phyloP scores from a whole-genome alignment of 2,888 invertebrate genomes.

The Elmis aenea region DNA sequence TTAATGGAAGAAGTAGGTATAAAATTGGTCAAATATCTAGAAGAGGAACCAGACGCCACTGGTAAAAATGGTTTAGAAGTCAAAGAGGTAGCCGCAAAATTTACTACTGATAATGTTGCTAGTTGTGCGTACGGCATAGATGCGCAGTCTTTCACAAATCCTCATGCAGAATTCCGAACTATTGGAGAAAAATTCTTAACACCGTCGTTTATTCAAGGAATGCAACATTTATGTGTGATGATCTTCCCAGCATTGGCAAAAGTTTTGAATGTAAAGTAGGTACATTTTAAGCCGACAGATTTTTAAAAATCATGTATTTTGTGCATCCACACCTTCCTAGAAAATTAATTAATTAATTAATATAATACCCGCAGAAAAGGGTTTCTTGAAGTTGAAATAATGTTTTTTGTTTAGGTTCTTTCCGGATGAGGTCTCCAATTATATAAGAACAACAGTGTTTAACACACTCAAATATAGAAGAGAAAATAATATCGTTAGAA shows the following conservation, averaged over 20 bases:
- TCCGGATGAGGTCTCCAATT: slow-evolving; percentile 28
- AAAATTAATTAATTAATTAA: too few relatives aligned
- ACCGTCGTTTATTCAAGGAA: slow-evolving; percentile 7
- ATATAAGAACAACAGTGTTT: slow-evolving; percentile 35
- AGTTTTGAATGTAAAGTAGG: slow-evolving; percentile 15
- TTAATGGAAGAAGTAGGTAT: slow-evolving; percentile 46
- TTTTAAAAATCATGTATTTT: too few relatives aligned
- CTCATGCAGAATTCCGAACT: slow-evolving; percentile 29
- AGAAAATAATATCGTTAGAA: slow-evolving; percentile 39
- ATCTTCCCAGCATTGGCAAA: slow-evolving; percentile 17
- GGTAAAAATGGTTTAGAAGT: slow-evolving; percentile 11
- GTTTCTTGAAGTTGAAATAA: too few relatives aligned
- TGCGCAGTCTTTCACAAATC: slow-evolving; percentile 40
- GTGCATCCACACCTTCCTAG: too few relatives aligned
- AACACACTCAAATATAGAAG: slow-evolving; percentile 40
- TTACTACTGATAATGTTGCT: slow-evolving; percentile 44
- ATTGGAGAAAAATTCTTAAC: slow-evolving; percentile 25
- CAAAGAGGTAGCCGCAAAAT: slow-evolving; percentile 27
- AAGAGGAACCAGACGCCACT: slow-evolving; percentile 34
- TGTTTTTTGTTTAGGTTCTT: slow-evolving; percentile 14
- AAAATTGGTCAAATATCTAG: slow-evolving; percentile 44
- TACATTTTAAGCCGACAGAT: too few relatives aligned
- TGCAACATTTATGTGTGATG: slow-evolving; percentile 13
- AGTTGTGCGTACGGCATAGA: slow-evolving; percentile 48
- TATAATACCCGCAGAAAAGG: too few relatives aligned